phyloP scores from a whole-genome alignment of 1,140 invertebrate species.

The Trachymyrmex septentrionalis region DNA sequence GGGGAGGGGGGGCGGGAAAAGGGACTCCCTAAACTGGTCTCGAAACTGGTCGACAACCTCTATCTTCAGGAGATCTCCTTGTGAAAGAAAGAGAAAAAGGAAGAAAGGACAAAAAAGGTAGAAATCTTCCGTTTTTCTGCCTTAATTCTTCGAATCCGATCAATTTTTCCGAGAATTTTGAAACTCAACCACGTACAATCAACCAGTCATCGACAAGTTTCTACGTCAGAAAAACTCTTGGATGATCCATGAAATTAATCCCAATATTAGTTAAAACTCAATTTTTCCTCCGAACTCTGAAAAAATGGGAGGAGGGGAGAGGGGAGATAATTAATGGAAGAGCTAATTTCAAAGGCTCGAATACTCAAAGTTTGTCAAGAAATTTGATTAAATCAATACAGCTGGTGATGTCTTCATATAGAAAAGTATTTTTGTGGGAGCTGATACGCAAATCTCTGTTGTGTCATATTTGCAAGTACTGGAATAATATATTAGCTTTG shows the following conservation, averaged over 20 bases:
- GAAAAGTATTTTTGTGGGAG: conserved; percentile 4
- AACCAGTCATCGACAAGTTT: conserved; percentile 52
- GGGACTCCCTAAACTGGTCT: not conserved
- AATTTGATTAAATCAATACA: not conserved
- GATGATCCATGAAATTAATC: too few species aligned
- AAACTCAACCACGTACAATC: conserved; percentile 76
- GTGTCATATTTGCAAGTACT: not conserved
- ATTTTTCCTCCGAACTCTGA: too few species aligned
- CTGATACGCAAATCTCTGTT: conserved; percentile 10
- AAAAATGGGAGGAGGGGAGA: too few species aligned
- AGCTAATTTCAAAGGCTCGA: not conserved
- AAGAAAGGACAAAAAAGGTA: conserved; percentile 72
- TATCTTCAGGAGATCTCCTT: conserved; percentile 83
- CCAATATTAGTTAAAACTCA: too few species aligned
- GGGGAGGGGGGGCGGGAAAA: too few species aligned
- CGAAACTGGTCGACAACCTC: conserved; percentile 78
- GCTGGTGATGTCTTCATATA: not conserved
- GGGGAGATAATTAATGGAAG: too few species aligned
- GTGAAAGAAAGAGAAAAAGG: conserved; percentile 38
- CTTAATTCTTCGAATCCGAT: conserved; percentile 80
- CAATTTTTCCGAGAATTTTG: conserved; percentile 83
- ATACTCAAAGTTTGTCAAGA: not conserved
- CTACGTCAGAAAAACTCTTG: conserved; percentile 13
- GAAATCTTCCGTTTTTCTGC: not conserved
- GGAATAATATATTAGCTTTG: too few species aligned